Conservation (phyloP, 2,797 vertebrate species). For the Gouania willdenowi region DNA sequence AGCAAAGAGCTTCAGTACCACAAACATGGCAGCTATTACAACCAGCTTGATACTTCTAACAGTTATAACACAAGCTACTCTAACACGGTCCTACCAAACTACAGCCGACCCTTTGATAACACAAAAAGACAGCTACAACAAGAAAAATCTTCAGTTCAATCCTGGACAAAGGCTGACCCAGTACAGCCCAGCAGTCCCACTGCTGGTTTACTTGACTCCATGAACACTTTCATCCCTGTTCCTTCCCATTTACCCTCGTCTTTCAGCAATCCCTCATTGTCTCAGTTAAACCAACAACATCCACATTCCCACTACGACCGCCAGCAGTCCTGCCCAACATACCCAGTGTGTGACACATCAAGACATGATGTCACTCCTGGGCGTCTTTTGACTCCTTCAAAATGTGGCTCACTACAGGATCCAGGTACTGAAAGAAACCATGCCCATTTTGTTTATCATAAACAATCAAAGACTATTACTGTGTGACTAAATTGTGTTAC, state of each 20-base stretch:
- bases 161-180: slow-evolving; percentile 61
- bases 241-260: slow-evolving; percentile 11
- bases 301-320: slow-evolving; percentile 35
- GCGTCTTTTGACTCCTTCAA: slow-evolving; percentile 8
- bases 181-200: slow-evolving; percentile 19
- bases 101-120: not conserved
- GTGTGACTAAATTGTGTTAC: slow-evolving; percentile 26
- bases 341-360: slow-evolving; percentile 47
- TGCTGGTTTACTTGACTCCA: slow-evolving; percentile 8
- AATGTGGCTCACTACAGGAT: slow-evolving; percentile 30
- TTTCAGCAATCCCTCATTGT: slow-evolving; percentile 34
- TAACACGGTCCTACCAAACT: slow-evolving; percentile 9
- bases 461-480: too few relatives aligned
- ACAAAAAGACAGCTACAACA: slow-evolving; percentile 15
- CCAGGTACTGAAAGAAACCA: slow-evolving; percentile 42
- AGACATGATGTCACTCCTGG: slow-evolving; percentile 25
- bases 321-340: slow-evolving; percentile 57
- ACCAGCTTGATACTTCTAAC: slow-evolving; percentile 31
- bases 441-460: too few relatives aligned
- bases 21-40: slow-evolving; percentile 71
- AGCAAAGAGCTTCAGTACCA: slow-evolving; percentile 86
- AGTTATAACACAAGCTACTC: not conserved
- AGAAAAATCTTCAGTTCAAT: slow-evolving; percentile 67
- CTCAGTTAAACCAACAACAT: slow-evolving; percentile 27
- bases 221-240: not conserved